These are phyloP conservation scores for Chroicocephalus ridibundus DNA, from an alignment of 2,113 vertebrate genomes.

Conservation along the genomic window DNA sequence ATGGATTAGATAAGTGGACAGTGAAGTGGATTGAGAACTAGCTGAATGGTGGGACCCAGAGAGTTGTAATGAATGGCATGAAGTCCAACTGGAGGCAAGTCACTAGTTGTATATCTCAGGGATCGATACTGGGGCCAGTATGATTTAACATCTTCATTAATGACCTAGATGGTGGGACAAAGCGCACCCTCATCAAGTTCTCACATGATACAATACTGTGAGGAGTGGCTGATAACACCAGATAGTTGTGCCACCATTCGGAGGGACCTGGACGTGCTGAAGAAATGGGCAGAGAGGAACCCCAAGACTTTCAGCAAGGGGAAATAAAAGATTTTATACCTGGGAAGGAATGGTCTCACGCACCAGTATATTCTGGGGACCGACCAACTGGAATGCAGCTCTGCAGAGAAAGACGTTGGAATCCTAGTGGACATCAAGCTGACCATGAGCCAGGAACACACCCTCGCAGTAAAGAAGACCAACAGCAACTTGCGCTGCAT, in stretches of 20 bases:
- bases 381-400: neutral
- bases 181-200: neutral
- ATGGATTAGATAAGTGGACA: neutral
- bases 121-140: neutral
- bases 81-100: neutral
- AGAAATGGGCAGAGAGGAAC: neutral
- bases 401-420: neutral
- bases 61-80: neutral
- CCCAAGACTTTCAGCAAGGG: neutral
- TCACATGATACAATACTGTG: neutral
- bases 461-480: neutral
- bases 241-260: neutral
- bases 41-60: neutral
- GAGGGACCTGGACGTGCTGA: neutral
- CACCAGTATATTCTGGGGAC: neutral
- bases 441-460: neutral
- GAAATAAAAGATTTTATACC: neutral
- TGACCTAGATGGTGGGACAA: neutral
- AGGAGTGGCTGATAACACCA: neutral
- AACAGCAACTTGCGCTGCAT: neutral
- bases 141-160: neutral
- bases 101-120: fast-evolving
- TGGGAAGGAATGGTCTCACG: neutral
- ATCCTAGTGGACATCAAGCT: neutral
- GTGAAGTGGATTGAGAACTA: neutral